Percentiles rank a stretch among this genome's conserved stretches.
Conservation (phyloP, 92 coral and sea anemone genomes). For the Zoanthus sociatus region DNA sequence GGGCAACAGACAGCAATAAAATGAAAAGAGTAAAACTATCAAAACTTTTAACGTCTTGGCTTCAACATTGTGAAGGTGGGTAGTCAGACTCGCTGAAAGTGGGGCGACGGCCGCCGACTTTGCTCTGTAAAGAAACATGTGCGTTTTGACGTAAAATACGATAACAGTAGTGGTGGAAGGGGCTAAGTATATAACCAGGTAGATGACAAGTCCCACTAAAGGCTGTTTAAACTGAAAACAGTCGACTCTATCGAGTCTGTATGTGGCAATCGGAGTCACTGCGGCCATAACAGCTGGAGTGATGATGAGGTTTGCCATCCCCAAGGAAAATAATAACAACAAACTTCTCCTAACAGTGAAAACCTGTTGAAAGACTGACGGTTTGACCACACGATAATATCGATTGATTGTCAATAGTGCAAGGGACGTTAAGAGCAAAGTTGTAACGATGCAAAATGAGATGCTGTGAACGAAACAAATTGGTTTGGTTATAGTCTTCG, state of each 20-base stretch:
- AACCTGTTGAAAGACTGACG: neutral
- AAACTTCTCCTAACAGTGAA: conserved; percentile 19
- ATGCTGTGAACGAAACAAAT: conserved; percentile 1
- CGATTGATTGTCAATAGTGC: conserved; percentile 25
- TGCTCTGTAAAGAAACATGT: conserved; percentile 13
- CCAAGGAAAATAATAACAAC: neutral
- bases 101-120: neutral
- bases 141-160: conserved; percentile 24
- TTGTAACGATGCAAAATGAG: conserved; percentile 9
- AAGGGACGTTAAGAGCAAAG: conserved; percentile 1
- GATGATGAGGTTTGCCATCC: neutral
- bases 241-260: conserved; percentile 7
- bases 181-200: neutral
- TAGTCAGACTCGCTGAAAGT: neutral
- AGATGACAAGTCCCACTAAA: neutral
- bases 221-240: conserved; percentile 11
- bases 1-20: neutral
- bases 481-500: neutral
- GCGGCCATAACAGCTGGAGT: neutral
- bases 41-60: conserved; percentile 13
- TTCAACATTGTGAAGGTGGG: neutral
- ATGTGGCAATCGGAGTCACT: neutral
- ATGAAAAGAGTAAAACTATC: neutral
- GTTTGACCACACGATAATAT: conserved; percentile 16
- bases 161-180: conserved; percentile 12